Percentiles rank a stretch among this genome's conserved stretches.
phyloP scores from a whole-genome alignment of 2,888 invertebrate genomes.

The Tridacna gigas region DNA sequence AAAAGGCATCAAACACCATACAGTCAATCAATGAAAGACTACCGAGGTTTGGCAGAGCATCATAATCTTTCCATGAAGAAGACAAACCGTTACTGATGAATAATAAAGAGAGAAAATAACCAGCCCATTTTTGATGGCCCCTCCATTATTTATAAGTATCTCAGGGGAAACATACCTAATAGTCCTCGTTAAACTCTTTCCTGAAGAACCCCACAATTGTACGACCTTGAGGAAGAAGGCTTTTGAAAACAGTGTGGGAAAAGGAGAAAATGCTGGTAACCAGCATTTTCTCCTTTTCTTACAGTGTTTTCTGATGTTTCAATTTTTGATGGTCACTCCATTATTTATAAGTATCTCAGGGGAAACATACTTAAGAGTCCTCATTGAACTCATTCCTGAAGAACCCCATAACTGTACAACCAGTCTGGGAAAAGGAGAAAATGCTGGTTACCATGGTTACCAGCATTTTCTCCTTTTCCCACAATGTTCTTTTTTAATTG shows the following conservation, averaged over 20 bases:
- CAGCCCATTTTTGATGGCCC: background rate
- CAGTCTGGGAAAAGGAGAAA: background rate
- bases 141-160: constrained; percentile 14
- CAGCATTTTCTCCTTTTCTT: too few species aligned
- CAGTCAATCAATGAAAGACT: too few species aligned
- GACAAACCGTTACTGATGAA: background rate
- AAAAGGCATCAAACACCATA: too few species aligned
- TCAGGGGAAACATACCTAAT: background rate
- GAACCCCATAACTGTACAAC: background rate
- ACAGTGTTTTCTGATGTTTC: too few species aligned
- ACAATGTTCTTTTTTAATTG: too few species aligned
- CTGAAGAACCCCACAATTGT: background rate
- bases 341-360: constrained; percentile 9
- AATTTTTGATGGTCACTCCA: background rate
- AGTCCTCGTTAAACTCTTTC: background rate
- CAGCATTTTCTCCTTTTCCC: too few species aligned
- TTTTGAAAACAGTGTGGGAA: background rate
- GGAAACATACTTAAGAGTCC: background rate
- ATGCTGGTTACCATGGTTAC: background rate
- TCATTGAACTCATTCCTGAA: background rate
- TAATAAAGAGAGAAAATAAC: constrained; percentile 20
- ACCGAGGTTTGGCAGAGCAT: too few species aligned
- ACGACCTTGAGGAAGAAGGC: background rate
- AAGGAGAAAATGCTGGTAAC: background rate
- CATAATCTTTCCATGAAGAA: too few species aligned